Evolutionary conservation across 2,797 vertebrate genomes (phyloP), one percentile per base, ranked within the genome.

Genomic region (Myotis daubentonii): DNA sequence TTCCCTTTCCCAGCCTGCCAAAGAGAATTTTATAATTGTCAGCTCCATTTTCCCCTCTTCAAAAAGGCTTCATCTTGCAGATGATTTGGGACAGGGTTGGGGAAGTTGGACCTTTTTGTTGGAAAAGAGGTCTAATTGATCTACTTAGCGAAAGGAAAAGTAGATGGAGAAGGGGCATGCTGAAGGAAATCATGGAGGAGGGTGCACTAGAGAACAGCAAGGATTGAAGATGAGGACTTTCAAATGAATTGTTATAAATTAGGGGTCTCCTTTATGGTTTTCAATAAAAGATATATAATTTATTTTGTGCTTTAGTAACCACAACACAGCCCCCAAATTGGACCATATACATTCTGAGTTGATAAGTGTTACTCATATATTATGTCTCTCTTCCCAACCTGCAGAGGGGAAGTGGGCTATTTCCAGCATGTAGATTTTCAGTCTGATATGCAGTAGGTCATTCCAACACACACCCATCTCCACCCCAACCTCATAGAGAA

Each of bases 11-110:
- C 38, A 25, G 13, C 28, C 47, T 62, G 86, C 47, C 55, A n/a
- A 70, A 55, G 76, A 74, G 9, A 84, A 65, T 62, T 89, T n/a
- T 74, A 6, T 60, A 84, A 88, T 87, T 62, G 22, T 20, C 57
- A 89, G 60, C 44, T 78, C 79, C 36, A 19, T 71, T 65, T 17
- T 6, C 15, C 16, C 30, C 2, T 8, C 53, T 89, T 83, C 10
- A 15, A 55, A 93, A 81, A 89, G 47, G 1, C 57, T 68, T 94
- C 91, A 38, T 55, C 68, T 87, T 89, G 78, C 66, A 95, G 51
- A 92, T 84, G 41, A 70, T 41, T 94, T 88, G 55, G 55, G 70
- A 53, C 53, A 49, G 44, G 20, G 15, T 38, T 83, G 65, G 55
- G 22, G 8, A 76, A 86, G 41, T 36, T 60, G 47, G 66, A 53